Conservation (phyloP, 1,140 invertebrate species). For the Samia ricini region DNA sequence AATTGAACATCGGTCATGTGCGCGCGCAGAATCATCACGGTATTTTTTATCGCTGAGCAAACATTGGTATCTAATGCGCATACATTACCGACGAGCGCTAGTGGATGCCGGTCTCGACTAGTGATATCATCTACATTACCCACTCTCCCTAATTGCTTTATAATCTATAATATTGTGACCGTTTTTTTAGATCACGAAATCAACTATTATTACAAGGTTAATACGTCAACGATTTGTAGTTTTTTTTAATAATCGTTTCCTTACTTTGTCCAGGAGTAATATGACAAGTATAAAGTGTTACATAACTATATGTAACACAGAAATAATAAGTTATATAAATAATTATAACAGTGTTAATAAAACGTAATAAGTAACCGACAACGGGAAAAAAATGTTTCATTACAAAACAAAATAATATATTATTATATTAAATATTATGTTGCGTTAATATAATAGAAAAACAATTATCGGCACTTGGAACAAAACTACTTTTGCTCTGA, state of each 20-base stretch:
- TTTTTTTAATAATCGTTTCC: no score
- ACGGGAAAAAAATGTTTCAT: background rate
- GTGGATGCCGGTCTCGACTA: conserved; percentile 33
- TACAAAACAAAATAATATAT: background rate
- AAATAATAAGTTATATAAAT: no score
- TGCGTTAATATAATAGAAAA: background rate
- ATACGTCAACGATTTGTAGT: no score
- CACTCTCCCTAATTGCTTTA: conserved; percentile 1
- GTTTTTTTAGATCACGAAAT: background rate
- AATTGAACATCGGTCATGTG: conserved; percentile 19
- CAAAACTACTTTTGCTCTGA: background rate
- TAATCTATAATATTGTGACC: background rate
- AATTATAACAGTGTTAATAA: no score
- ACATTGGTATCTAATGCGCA: conserved; percentile 55
- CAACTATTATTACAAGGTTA: no score
- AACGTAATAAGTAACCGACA: background rate
- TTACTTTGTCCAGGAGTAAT: no score
- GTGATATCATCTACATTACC: conserved; percentile 37
- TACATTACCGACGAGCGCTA: conserved; percentile 40
- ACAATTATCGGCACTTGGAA: background rate
- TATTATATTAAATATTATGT: background rate
- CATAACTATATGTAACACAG: no score
- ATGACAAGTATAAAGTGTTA: no score
- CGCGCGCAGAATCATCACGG: conserved; percentile 41
- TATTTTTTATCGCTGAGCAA: conserved; percentile 60